A percentile compares a stretch with the other conserved stretches of the same genome.
phyloP scores from a whole-genome alignment of 2,113 vertebrate species.

The Coreoperca whiteheadi region DNA sequence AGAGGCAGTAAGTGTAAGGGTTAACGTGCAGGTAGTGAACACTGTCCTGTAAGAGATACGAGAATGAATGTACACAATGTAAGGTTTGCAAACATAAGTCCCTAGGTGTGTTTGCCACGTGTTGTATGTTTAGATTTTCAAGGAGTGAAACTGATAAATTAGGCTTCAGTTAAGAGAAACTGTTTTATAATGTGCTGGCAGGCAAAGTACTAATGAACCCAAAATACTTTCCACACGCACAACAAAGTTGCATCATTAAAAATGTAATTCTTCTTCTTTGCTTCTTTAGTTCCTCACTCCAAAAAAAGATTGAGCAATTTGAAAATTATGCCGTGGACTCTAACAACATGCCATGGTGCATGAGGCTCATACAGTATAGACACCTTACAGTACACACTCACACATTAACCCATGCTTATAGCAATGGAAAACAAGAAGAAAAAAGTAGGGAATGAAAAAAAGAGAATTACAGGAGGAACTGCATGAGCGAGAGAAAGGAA shows the following conservation, averaged over 20 bases:
- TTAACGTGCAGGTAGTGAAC: constrained; percentile 17
- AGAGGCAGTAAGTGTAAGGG: background rate
- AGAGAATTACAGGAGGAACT: constrained; percentile 21
- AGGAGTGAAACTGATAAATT: constrained; percentile 42
- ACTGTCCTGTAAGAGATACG: background rate
- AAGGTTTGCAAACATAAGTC: background rate
- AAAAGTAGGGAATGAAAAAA: background rate
- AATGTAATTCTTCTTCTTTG: constrained; percentile 21
- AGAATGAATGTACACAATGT: background rate
- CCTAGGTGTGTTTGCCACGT: constrained; percentile 19
- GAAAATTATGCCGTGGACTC: background rate
- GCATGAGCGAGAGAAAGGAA: constrained; percentile 1
- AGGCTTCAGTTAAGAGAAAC: constrained; percentile 12
- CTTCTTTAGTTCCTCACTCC: background rate
- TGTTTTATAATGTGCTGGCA: constrained; percentile 15
- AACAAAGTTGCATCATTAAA: constrained; percentile 42
- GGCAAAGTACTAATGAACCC: constrained; percentile 32
- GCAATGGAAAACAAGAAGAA: background rate
- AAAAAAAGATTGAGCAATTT: constrained; percentile 2
- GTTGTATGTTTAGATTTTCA: constrained; percentile 20
- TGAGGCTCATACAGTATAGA: background rate
- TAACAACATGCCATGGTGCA: background rate
- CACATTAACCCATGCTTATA: background rate
- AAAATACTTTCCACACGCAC: background rate
- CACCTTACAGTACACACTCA: background rate